phyloP scores from a whole-genome alignment of 2,797 vertebrate genomes.

The Babyrousa celebensis region DNA sequence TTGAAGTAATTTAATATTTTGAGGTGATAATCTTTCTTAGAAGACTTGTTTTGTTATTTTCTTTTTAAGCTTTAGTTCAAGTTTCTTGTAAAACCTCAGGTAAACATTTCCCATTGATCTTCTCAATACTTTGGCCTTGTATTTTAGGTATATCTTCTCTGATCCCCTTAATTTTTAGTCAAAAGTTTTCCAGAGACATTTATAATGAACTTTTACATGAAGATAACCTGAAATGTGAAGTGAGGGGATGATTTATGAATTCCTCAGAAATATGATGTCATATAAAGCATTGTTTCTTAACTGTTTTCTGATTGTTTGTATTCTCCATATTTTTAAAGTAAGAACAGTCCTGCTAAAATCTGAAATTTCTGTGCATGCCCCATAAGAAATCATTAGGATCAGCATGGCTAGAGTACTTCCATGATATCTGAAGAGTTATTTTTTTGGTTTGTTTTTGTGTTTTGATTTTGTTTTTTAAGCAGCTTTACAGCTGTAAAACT shows the following conservation, averaged over 20 bases:
- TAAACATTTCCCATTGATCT: not conserved
- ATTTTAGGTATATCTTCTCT: not conserved
- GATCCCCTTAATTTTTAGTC: not conserved
- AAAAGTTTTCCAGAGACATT: not conserved
- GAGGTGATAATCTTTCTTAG: not conserved
- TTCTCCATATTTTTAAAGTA: not conserved
- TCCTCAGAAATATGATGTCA: not conserved
- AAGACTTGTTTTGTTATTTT: not conserved
- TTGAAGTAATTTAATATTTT: slow-evolving; percentile 22
- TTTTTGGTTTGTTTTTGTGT: not conserved
- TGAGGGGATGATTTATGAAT: not conserved
- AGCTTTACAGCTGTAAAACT: not conserved
- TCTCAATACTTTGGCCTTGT: not conserved
- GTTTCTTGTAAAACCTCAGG: not conserved
- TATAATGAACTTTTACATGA: not conserved
- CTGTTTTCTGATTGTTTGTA: slow-evolving; percentile 18
- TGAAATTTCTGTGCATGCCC: not conserved
- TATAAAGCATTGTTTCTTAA: not conserved
- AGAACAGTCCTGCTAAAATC: not conserved
- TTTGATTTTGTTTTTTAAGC: not conserved
- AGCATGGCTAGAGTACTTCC: not conserved
- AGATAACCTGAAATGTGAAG: slow-evolving; percentile 3
- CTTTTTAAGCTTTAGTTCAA: slow-evolving; percentile 22
- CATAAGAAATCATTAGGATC: not conserved
- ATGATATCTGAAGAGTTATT: not conserved